Evolutionary conservation across 2,888 invertebrate genomes (phyloP).

Genomic region (Agrochola lychnidis): DNA sequence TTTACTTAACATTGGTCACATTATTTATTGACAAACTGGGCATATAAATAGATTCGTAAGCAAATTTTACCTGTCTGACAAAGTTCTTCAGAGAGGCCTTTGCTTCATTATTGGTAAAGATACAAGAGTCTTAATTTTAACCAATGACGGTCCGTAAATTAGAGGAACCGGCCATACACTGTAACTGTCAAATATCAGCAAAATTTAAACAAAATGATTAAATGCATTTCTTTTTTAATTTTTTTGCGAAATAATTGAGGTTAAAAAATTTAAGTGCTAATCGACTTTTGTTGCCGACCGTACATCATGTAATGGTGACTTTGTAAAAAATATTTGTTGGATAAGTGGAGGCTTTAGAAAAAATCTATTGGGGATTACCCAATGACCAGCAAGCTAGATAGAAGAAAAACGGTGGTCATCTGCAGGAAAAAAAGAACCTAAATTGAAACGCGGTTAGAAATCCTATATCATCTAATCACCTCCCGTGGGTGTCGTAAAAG

Average conservation of each 20-base stretch:
- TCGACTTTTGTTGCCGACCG: background rate
- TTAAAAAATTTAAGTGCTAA: background rate
- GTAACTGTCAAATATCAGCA: background rate
- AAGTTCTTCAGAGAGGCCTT: too few species aligned
- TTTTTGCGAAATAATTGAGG: background rate
- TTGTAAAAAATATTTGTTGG: background rate
- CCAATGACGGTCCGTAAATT: too few species aligned
- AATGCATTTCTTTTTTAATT: background rate
- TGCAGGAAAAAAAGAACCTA: background rate
- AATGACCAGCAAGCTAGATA: conserved; percentile 15
- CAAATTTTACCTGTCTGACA: too few species aligned
- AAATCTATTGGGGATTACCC: background rate
- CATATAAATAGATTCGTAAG: too few species aligned
- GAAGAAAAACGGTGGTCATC: background rate
- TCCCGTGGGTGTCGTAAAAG: conserved; percentile 52
- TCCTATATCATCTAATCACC: conserved; percentile 42
- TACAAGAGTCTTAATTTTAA: too few species aligned
- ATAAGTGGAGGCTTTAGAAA: background rate
- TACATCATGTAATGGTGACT: background rate
- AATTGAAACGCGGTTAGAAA: conserved; percentile 19
- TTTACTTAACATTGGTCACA: too few species aligned
- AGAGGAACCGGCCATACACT: background rate
- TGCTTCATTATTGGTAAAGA: too few species aligned
- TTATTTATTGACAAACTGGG: too few species aligned
- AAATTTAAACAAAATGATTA: background rate